These are phyloP conservation scores for Porites cylindrica DNA, from an alignment of 92 coral and sea anemone species.

Conservation along the genomic window DNA sequence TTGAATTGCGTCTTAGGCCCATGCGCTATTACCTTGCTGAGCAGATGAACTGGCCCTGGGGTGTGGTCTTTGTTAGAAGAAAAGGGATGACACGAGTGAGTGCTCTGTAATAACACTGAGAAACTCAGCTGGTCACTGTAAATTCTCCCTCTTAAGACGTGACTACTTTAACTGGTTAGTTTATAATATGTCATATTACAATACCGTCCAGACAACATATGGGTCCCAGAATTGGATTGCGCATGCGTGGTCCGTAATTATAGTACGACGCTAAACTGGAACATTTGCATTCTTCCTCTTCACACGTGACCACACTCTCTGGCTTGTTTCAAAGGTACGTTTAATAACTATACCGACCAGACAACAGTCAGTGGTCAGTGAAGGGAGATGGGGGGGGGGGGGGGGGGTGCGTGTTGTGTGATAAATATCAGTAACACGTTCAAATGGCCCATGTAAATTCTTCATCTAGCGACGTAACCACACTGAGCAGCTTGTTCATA, in stretches of 20 bases:
- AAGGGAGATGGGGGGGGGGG: not conserved
- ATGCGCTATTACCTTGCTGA: not conserved
- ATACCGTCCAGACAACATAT: too few relatives aligned
- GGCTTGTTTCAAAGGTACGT: too few relatives aligned
- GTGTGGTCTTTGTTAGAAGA: not conserved
- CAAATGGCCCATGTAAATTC: slow-evolving; percentile 78
- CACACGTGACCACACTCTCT: too few relatives aligned
- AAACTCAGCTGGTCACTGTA: slow-evolving; percentile 52
- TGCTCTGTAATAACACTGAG: not conserved
- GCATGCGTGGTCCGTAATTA: too few relatives aligned
- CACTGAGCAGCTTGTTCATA: slow-evolving; percentile 78
- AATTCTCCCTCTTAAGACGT: slow-evolving; percentile 89
- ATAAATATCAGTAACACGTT: not conserved
- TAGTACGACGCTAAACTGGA: too few relatives aligned
- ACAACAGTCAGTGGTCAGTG: too few relatives aligned
- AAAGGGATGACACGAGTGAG: not conserved
- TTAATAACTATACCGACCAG: too few relatives aligned
- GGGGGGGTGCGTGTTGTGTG: not conserved
- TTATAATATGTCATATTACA: too few relatives aligned
- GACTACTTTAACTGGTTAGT: too few relatives aligned
- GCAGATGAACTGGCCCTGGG: not conserved
- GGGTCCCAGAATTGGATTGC: too few relatives aligned
- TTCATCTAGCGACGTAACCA: slow-evolving; percentile 89
- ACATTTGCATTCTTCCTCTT: too few relatives aligned
- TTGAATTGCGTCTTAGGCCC: not conserved